Base-by-base conservation (phyloP, 2,113 vertebrate genomes). In the Numida meleagris region DNA sequence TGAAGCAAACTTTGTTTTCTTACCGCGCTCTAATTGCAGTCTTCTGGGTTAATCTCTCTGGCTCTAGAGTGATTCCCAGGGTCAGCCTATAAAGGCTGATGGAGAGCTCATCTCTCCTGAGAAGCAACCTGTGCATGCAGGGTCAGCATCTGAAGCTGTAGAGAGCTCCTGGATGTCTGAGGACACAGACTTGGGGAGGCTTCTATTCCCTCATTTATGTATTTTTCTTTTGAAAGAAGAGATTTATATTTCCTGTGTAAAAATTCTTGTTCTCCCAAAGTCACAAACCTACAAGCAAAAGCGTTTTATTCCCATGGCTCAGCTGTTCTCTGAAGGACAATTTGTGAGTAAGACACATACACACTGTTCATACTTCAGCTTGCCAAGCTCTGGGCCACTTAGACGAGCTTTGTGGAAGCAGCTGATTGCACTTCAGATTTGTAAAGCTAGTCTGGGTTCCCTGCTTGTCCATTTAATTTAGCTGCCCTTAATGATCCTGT, bases 141-240 rank as follows among this genome's bases (percentile, higher is more conserved):
- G 23, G 61, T 53, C n/a, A 70, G 6, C 24, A 17, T 55, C 36
- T 31, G 10, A 48, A 66, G 34, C 23, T 24, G 29, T 6, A 43
- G 45, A 66, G 18, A 77, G 4, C 55, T 74, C 14, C 48, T 58
- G 23, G 23, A 17, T 70, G 6, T 17, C 43, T 53, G 29, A 68
- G 31, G 17, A 57, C 4, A 6, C 0, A 3, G 29, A 4, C 1
- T 0, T 0, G 0, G 7, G 24, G 16, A 78, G 11, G 15, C 18
- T 36, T 6, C 20, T 63, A 13, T 84, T 86, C 48, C 45, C 67
- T 82, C 59, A 17, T 51, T 63, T 51, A 81, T 55, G 0, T 16
- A 46, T 58, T 65, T 29, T 21, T 4, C 42, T 65, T 86, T 68
- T 65, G 36, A 58, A 89, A 85, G 25, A 82, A 38, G 15, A 75